Evolutionary conservation across 2,888 invertebrate species (phyloP).

Genomic region (Zygaena filipendulae): DNA sequence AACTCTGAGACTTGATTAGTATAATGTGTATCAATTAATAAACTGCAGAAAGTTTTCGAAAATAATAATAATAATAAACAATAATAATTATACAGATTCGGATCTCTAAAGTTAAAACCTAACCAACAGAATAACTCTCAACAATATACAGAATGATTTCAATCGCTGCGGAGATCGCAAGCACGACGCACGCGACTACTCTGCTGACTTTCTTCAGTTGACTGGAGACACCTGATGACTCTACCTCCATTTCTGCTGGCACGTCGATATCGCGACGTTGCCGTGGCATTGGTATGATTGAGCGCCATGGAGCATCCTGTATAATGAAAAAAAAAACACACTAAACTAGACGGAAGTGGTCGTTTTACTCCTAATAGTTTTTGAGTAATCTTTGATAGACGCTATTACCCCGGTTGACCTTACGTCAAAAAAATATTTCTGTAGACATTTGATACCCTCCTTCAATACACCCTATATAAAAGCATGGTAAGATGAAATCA

Average conservation of each 20-base stretch:
- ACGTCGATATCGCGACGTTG: slow-evolving; percentile 22
- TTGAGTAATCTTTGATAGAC: no score
- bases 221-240: slow-evolving; percentile 29
- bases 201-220: slow-evolving; percentile 37
- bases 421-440: background rate
- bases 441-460: no score
- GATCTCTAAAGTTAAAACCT: no score
- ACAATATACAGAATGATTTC: slow-evolving; percentile 39
- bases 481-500: background rate
- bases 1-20: no score
- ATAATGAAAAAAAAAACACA: slow-evolving; percentile 6
- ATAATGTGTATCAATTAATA: no score
- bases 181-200: slow-evolving; percentile 28
- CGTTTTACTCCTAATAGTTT: no score
- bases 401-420: no score
- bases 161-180: slow-evolving; percentile 31
- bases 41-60: no score
- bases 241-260: slow-evolving; percentile 22
- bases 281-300: slow-evolving; percentile 26
- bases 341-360: no score
- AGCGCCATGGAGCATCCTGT: slow-evolving; percentile 37
- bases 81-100: no score
- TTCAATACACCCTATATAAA: no score
- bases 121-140: slow-evolving; percentile 31
- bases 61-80: no score